These are phyloP conservation scores for Tolmerus cingulatus DNA, from an alignment of 2,888 invertebrate genomes.

Conservation along the genomic window DNA sequence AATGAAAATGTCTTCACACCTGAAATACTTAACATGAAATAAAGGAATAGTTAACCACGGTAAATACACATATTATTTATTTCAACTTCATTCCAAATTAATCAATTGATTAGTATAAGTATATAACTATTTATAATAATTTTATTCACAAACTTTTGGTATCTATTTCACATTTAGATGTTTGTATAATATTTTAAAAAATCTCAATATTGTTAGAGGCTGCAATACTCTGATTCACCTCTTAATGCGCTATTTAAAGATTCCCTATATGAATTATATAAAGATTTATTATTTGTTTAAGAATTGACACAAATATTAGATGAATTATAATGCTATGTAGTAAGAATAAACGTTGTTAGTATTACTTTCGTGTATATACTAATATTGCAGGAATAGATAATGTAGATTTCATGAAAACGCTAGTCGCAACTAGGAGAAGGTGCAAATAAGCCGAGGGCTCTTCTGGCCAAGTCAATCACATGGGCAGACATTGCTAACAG, in stretches of 20 bases:
- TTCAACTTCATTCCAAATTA: conserved; percentile 47
- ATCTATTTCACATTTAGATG: conserved; percentile 49
- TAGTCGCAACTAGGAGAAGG: not conserved
- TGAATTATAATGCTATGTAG: conserved; percentile 44
- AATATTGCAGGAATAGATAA: conserved; percentile 18
- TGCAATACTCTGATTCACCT: conserved; percentile 7
- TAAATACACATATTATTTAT: conserved; percentile 50
- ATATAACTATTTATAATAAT: conserved; percentile 45
- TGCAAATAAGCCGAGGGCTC: conserved; percentile 2
- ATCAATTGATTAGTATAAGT: conserved; percentile 46
- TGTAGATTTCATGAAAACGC: not conserved
- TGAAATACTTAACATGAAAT: not conserved
- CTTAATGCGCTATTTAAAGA: conserved; percentile 42
- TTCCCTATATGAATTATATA: conserved; percentile 46
- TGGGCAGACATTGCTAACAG: not conserved
- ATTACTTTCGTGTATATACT: conserved; percentile 24
- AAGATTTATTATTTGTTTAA: conserved; percentile 42
- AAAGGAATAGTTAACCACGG: conserved; percentile 45
- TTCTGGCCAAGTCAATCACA: not conserved
- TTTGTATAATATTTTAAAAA: conserved; percentile 40
- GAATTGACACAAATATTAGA: conserved; percentile 49
- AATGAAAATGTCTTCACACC: not conserved
- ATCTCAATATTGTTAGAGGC: conserved; percentile 11
- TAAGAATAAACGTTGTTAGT: conserved; percentile 27
- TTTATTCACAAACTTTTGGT: conserved; percentile 49